Evolutionary conservation across 2,797 vertebrate species (phyloP), one percentile per base, ranked within the genome.

Genomic region (Tapera naevia): DNA sequence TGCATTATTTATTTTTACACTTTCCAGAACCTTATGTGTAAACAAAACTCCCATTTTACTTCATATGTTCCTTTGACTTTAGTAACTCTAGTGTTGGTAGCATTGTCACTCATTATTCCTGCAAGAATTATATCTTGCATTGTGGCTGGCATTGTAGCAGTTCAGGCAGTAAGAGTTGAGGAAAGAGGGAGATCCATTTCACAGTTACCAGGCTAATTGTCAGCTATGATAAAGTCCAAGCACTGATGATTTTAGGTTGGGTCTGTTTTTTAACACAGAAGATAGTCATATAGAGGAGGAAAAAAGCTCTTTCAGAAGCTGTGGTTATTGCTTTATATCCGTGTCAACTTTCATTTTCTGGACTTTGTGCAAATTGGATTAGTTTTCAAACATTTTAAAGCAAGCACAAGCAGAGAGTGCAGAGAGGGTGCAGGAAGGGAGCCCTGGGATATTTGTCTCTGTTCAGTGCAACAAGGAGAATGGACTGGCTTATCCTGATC

Each of bases 21-120:
- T 79, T 94, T 33, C 13, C 45, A 76, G 46, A 73, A 84, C 4
- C 11, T 58, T 65, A 28, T 6, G 13, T 23, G 7, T 58, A 72
- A 60, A 43, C 27, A 79, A 69, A 90, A 79, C 39, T 81, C 30
- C 32, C 13, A 15, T 84, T 88, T 91, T 72, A 39, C n/a, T 79
- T 90, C 17, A 1, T 28, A 14, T 13, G 3, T 69, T 86, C 18
- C 25, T 83, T 65, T 80, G 72, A 71, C 46, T 89, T 86, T 3
- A 2, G 11, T 66, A 86, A 24, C 43, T 66, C 37, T 61, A 30
- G 50, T 72, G 70, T 64, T 33, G 41, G 16, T 51, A 71, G 48
- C 4, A 3, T 9, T n/a, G 27, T 37, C 62, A 28, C n/a, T 88
- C 11, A 5, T 71, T 84, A 5, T 71, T 84, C 53, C 50, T 39